Conservation (phyloP, 2,113 vertebrate genomes). For the Cepphus grylle region DNA sequence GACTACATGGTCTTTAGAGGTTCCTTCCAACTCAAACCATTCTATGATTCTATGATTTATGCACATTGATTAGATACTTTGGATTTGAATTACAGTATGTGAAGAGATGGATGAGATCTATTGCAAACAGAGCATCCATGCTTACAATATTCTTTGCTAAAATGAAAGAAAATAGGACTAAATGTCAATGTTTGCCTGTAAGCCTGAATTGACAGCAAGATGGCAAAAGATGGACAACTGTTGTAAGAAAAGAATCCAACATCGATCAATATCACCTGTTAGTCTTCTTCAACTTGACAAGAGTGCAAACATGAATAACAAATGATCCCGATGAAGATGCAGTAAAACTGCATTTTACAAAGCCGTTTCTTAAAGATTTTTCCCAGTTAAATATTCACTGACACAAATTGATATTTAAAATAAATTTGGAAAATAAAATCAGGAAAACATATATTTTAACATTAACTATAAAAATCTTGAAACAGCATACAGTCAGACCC, state of each 20-base stretch:
- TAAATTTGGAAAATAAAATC: not conserved
- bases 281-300: not conserved
- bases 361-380: not conserved
- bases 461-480: not conserved
- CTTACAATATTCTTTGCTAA: not conserved
- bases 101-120: not conserved
- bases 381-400: not conserved
- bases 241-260: not conserved
- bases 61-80: not conserved
- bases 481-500: not conserved
- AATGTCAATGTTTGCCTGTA: not conserved
- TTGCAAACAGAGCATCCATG: not conserved
- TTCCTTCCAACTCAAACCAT: not conserved
- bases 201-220: not conserved
- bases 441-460: not conserved
- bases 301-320: not conserved
- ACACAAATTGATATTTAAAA: not conserved
- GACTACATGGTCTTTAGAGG: not conserved
- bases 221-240: not conserved
- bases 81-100: not conserved
- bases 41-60: not conserved
- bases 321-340: not conserved
- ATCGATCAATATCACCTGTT: not conserved
- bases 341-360: not conserved
- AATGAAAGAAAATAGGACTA: not conserved